Base-by-base conservation (phyloP, 1,140 invertebrate species). In the Caerostris extrusa region DNA sequence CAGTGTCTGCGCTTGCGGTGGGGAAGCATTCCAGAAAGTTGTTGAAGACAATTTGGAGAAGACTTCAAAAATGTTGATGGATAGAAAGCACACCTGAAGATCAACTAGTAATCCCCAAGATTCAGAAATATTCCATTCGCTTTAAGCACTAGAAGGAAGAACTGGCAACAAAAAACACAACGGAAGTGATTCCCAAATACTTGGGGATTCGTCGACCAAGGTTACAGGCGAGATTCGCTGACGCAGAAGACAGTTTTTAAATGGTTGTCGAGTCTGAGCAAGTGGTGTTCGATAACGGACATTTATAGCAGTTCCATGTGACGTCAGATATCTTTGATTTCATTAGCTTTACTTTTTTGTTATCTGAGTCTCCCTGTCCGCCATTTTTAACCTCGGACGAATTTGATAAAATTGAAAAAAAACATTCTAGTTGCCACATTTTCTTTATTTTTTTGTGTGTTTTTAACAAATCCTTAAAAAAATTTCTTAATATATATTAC, bases 101-200 rank as follows among this genome's bases (percentile, higher is more conserved):
- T 69, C 53, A 91, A 34, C 69, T 82, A 7, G 5, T 6, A 89
- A 89, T 93, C 92, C 86, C 92, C 92, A 81, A 93, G 83, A 82
- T 93, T 93, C 86, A 93, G 56, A 93, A 93, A 60, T 14, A 17
- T 88, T 81, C 92, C 85, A 71, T 55, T 53, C 82, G 85, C 14
- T 81, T 93, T 64, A 17, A 64, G 55, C 57, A 87, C 67, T 7
- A 55, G 50, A 87, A 56, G 60, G 12, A 71, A 87, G 56, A 60
- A 67, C 5, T n/a, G 56, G 90, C 55, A 57, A 69, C 60, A 14
- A 34, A 67, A 92, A 92, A 64, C 50, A 55, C 19, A 61, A 60
- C 34, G 58, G 77, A 92, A 92, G 5, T 6, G 60, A 64, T n/a
- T 85, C 67, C 82, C 17, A 7, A 85, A 85, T 64, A 14, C 60